Evolutionary conservation across 2,113 vertebrate species (phyloP).

Genomic region (Pavo muticus): DNA sequence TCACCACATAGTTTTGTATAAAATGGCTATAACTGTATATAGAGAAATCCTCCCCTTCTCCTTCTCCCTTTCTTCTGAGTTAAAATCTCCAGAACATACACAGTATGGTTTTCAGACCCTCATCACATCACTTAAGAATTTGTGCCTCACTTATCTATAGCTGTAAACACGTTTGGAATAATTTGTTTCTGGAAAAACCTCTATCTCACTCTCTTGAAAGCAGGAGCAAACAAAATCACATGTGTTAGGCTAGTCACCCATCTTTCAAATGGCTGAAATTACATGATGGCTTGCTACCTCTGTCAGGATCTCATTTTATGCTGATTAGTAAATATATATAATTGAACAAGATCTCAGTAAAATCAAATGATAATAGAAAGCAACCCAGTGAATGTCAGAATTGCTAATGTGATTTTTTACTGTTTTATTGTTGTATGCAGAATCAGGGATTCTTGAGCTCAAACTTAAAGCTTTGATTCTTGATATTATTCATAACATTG

Average conservation of each 20-base stretch:
- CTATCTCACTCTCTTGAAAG: neutral
- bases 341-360: neutral
- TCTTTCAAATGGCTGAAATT: neutral
- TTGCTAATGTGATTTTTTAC: neutral
- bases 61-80: neutral
- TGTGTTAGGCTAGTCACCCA: neutral
- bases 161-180: neutral
- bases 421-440: slow-evolving; percentile 66
- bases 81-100: neutral
- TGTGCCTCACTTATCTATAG: neutral
- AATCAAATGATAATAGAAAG: neutral
- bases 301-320: neutral
- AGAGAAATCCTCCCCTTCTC: neutral
- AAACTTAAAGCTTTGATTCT: slow-evolving; percentile 97
- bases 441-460: slow-evolving; percentile 87
- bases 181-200: neutral
- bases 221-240: neutral
- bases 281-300: neutral
- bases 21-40: neutral
- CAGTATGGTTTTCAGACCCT: neutral
- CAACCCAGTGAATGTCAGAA: neutral
- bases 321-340: neutral
- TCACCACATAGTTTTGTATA: neutral
- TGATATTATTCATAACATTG: slow-evolving; percentile 95
- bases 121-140: neutral